phyloP scores from a whole-genome alignment of 2,888 invertebrate species.

The Andrena dorsata region DNA sequence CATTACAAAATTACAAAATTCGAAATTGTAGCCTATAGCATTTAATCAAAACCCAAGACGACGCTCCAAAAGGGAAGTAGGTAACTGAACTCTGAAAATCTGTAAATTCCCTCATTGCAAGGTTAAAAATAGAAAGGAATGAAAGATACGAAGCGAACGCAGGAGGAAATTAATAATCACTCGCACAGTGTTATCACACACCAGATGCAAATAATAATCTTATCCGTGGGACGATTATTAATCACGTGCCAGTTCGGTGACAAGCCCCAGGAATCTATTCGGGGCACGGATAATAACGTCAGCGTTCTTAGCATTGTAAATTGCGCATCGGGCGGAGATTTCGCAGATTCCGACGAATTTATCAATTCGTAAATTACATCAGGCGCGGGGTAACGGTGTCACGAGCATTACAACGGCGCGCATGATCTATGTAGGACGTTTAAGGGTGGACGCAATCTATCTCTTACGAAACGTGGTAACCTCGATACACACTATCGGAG shows the following conservation, averaged over 20 bases:
- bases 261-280: neutral
- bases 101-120: no score
- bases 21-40: no score
- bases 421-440: conserved; percentile 67
- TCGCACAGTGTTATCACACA: neutral
- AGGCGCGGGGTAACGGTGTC: conserved; percentile 37
- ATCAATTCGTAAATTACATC: conserved; percentile 47
- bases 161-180: neutral
- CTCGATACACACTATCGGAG: conserved; percentile 75
- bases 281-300: no score
- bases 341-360: conserved; percentile 18
- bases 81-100: no score
- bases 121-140: neutral
- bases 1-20: no score
- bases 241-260: neutral
- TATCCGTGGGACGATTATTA: neutral
- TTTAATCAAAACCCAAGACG: no score
- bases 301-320: conserved; percentile 11
- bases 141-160: neutral
- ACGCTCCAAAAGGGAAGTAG: no score
- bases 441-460: conserved; percentile 73
- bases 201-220: conserved; percentile 3
- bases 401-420: conserved; percentile 37
- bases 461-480: conserved; percentile 76
- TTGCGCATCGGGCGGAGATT: conserved; percentile 8